Evolutionary conservation across 1,140 invertebrate genomes (phyloP).

Genomic region (Polypedilum pembai): DNA sequence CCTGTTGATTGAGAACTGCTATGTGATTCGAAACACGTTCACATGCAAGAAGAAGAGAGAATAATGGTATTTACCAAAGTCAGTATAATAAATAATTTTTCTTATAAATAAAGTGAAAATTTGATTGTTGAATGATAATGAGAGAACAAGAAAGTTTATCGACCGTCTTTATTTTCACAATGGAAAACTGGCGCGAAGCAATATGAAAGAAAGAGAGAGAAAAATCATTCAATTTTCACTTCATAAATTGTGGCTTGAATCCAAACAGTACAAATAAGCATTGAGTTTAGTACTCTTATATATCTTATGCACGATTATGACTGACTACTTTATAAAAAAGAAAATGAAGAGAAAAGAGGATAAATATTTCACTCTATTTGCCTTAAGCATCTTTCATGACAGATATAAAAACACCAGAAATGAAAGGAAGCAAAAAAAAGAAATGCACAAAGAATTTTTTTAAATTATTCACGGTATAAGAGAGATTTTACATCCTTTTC

Average conservation of each 20-base stretch:
- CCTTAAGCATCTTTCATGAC: not conserved
- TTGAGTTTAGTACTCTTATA: too few species aligned
- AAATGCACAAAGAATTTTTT: not conserved
- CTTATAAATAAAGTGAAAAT: not conserved
- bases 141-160: too few species aligned
- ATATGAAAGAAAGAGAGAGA: too few species aligned
- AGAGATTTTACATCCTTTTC: not conserved
- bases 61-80: not conserved
- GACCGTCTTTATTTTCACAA: too few species aligned
- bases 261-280: too few species aligned
- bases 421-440: not conserved
- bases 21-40: not conserved
- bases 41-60: not conserved
- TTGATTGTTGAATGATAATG: not conserved
- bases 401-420: not conserved
- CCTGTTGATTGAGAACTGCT: slow-evolving; percentile 7
- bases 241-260: too few species aligned
- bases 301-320: too few species aligned
- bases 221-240: too few species aligned
- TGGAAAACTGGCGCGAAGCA: too few species aligned
- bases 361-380: too few species aligned
- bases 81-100: not conserved
- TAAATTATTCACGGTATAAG: not conserved
- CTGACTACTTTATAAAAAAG: not conserved
- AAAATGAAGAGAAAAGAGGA: not conserved